Evolutionary conservation across 2,888 invertebrate genomes (phyloP).

Genomic region (Creontiades dilutus): DNA sequence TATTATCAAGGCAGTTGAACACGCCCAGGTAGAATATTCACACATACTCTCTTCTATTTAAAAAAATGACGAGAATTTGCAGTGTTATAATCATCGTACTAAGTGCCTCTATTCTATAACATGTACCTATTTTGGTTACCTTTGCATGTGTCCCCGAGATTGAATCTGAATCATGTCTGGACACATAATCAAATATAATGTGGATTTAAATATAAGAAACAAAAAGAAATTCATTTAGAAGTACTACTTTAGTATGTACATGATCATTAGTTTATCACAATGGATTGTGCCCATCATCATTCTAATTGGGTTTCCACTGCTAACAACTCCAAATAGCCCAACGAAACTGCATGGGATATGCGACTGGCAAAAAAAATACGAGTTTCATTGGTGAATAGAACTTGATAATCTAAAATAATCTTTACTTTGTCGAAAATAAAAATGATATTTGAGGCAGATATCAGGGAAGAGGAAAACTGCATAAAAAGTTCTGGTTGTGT

Average conservation of each 20-base stretch:
- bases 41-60: slow-evolving; percentile 36
- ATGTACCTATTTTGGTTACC: slow-evolving; percentile 23
- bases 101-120: slow-evolving; percentile 42
- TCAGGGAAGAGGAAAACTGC: no score
- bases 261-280: neutral
- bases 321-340: no score
- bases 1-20: neutral
- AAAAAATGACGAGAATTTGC: slow-evolving; percentile 4
- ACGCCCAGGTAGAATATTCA: slow-evolving; percentile 1
- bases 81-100: slow-evolving; percentile 32
- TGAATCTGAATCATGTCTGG: slow-evolving; percentile 39
- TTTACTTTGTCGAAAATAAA: no score
- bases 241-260: neutral
- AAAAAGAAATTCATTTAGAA: neutral
- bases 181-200: slow-evolving; percentile 30
- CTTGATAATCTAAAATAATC: no score
- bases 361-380: no score
- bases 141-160: slow-evolving; percentile 32
- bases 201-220: slow-evolving; percentile 1
- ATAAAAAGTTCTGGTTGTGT: no score
- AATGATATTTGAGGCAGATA: no score
- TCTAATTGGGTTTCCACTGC: no score
- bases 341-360: no score
- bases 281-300: neutral
- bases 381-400: no score